These are phyloP conservation scores for Sycophila sp. DNA, from an alignment of 1,140 invertebrate genomes.

Conservation along the genomic window DNA sequence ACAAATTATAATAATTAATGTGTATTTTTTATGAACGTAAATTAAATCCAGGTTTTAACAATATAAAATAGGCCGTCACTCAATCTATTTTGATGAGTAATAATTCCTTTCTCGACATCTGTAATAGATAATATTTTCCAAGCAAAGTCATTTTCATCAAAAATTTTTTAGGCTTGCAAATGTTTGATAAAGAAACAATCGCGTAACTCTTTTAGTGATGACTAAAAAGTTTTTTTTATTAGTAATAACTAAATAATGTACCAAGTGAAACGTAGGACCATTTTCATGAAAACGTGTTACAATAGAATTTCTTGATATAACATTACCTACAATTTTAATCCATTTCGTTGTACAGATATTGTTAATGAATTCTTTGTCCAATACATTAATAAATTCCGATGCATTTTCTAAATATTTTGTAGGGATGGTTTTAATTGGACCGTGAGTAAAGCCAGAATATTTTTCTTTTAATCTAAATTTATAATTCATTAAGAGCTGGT, in stretches of 20 bases:
- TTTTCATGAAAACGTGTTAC: slow-evolving; percentile 6
- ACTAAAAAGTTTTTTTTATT: not conserved
- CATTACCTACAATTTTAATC: slow-evolving; percentile 6
- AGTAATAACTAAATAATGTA: slow-evolving; percentile 13
- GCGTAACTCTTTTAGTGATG: slow-evolving; percentile 9
- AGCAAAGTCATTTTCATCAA: not conserved
- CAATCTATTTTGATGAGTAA: not conserved
- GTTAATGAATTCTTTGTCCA: not conserved
- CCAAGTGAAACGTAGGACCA: slow-evolving; percentile 9
- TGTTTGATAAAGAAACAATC: slow-evolving; percentile 29
- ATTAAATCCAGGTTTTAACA: slow-evolving; percentile 31
- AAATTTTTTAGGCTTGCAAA: slow-evolving; percentile 14
- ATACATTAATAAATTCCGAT: not conserved
- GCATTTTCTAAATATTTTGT: not conserved
- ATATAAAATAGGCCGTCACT: slow-evolving; percentile 2
- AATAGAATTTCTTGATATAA: slow-evolving; percentile 20
- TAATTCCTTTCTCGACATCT: not conserved
- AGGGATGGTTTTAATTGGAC: not conserved
- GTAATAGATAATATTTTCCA: not conserved
- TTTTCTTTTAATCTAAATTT: slow-evolving; percentile 1
- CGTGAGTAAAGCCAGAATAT: not conserved
- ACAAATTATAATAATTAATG: no score
- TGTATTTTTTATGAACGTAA: no score
- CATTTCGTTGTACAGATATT: not conserved
- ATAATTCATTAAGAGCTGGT: slow-evolving; percentile 20